phyloP scores from a whole-genome alignment of 2,888 invertebrate species.

The Drosophila borealis region DNA sequence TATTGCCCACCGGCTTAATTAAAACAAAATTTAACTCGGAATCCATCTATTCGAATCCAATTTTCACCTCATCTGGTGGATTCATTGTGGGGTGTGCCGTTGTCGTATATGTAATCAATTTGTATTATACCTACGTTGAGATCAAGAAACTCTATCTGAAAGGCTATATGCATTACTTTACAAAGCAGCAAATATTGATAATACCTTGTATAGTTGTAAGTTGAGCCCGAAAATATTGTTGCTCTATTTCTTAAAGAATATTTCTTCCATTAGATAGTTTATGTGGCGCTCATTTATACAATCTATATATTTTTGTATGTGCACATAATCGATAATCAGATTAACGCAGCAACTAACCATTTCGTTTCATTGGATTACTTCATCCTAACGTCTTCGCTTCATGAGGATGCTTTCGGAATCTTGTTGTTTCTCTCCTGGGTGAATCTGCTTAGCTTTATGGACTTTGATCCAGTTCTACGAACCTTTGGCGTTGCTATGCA shows the following conservation, averaged over 20 bases:
- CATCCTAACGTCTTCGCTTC: conserved; percentile 86
- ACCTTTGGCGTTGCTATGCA: conserved; percentile 11
- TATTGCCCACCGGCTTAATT: conserved; percentile 89
- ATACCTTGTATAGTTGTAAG: conserved; percentile 19
- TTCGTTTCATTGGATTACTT: conserved; percentile 86
- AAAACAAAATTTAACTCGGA: conserved; percentile 85
- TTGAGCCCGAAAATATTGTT: background rate
- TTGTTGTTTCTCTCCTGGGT: conserved; percentile 89
- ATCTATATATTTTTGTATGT: background rate
- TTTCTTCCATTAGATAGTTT: conserved; percentile 51
- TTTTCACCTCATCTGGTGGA: conserved; percentile 85
- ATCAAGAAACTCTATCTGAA: conserved; percentile 85
- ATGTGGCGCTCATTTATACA: conserved; percentile 53
- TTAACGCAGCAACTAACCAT: background rate
- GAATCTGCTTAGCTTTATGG: conserved; percentile 90
- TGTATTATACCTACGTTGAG: conserved; percentile 87
- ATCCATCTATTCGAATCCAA: conserved; percentile 86
- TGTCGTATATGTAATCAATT: conserved; percentile 86
- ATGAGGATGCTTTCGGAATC: conserved; percentile 87
- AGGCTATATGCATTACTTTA: conserved; percentile 86
- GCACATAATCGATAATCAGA: background rate
- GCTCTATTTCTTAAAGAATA: background rate
- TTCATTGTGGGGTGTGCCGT: conserved; percentile 85
- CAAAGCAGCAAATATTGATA: conserved; percentile 49
- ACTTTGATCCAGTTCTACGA: conserved; percentile 89